These are phyloP conservation scores for Isoperla grammatica DNA, from an alignment of 2,888 invertebrate species.

Conservation along the genomic window DNA sequence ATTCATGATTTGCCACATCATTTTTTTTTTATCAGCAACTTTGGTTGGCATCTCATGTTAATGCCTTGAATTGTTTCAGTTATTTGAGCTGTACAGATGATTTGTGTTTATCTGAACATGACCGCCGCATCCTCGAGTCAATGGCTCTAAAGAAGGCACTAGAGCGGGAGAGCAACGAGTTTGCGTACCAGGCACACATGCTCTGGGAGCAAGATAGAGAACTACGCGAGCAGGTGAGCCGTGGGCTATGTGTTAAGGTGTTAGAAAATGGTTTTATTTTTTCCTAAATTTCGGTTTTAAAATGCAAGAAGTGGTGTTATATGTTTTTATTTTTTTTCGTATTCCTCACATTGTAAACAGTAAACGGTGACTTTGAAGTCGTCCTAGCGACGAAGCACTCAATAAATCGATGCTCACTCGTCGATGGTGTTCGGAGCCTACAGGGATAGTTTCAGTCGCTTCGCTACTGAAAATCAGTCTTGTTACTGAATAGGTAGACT, in stretches of 20 bases:
- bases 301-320: too few species aligned
- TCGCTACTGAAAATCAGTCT: too few species aligned
- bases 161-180: constrained; percentile 43
- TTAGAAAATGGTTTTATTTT: too few species aligned
- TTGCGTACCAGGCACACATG: constrained; percentile 48
- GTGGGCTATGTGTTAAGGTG: not conserved
- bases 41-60: too few species aligned
- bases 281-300: not conserved
- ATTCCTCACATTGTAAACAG: not conserved
- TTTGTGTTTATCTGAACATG: constrained; percentile 42
- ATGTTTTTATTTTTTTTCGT: too few species aligned
- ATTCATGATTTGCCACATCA: too few species aligned
- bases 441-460: too few species aligned
- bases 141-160: constrained; percentile 48
- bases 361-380: not conserved
- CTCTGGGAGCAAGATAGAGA: constrained; percentile 47
- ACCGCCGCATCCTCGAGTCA: constrained; percentile 48
- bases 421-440: too few species aligned
- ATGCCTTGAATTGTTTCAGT: constrained; percentile 11
- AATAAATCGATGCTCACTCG: too few species aligned
- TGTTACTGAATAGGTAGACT: too few species aligned
- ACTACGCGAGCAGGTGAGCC: constrained; percentile 23
- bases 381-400: too few species aligned
- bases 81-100: constrained; percentile 25
- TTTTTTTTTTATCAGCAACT: too few species aligned